Evolutionary conservation across 2,797 vertebrate species (phyloP).

Genomic region (Labeo calbasu): DNA sequence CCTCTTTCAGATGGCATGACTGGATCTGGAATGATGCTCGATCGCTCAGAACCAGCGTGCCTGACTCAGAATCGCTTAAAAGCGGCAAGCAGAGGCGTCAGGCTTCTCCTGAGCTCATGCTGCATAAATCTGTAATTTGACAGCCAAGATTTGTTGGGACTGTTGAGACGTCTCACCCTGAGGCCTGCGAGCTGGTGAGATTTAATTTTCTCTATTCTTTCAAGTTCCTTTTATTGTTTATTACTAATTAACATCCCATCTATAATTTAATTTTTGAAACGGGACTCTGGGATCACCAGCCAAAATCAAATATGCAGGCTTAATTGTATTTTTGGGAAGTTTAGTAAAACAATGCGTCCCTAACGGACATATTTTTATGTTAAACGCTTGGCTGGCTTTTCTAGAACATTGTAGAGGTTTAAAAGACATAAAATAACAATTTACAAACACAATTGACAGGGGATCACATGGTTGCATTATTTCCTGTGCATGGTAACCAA

Average conservation of each 20-base stretch:
- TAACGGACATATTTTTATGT: not conserved
- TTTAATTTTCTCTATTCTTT: constrained; percentile 34
- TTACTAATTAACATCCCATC: constrained; percentile 37
- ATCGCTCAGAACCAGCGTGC: constrained; percentile 31
- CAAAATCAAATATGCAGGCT: constrained; percentile 21
- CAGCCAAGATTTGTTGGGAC: constrained; percentile 39
- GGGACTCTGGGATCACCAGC: not conserved
- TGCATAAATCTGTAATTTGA: constrained; percentile 36
- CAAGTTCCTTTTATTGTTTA: constrained; percentile 37
- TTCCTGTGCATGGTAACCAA: not conserved
- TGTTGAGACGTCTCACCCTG: constrained; percentile 23
- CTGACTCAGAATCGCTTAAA: constrained; percentile 21
- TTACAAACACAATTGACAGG: not conserved
- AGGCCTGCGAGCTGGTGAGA: constrained; percentile 20
- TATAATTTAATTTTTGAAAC: constrained; percentile 29
- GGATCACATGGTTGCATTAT: constrained; percentile 25
- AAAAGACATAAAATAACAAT: constrained; percentile 9
- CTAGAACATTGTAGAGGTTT: not conserved
- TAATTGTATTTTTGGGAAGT: constrained; percentile 23
- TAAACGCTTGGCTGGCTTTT: constrained; percentile 5
- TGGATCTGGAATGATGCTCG: constrained; percentile 27
- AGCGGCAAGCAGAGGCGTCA: constrained; percentile 1
- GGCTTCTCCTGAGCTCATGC: constrained; percentile 11
- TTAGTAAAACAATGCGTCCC: not conserved
- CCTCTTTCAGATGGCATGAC: not conserved